Conservation (phyloP, 2,113 vertebrate genomes). For the Ameiurus melas region DNA sequence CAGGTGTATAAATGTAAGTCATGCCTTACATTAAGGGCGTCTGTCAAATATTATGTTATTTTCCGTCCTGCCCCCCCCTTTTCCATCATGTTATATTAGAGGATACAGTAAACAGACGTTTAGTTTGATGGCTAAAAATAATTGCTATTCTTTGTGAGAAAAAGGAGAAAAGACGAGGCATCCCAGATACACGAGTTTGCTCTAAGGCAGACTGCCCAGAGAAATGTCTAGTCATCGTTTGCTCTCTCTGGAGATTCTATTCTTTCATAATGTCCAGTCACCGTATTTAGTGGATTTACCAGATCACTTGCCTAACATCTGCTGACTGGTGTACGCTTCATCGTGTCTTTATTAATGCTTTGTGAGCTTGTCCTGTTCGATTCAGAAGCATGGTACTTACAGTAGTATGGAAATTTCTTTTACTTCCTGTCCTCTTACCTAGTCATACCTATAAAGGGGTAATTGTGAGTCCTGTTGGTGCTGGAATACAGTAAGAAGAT, state of each 20-base stretch:
- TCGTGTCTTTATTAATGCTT: background rate
- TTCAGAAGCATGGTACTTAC: background rate
- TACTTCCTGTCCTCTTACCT: background rate
- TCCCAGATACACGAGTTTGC: background rate
- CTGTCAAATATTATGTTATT: background rate
- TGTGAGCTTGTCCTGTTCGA: background rate
- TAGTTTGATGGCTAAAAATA: background rate
- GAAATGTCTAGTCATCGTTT: constrained; percentile 21
- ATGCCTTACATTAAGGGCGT: too few species aligned
- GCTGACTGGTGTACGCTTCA: background rate
- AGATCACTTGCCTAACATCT: constrained; percentile 2
- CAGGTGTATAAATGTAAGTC: too few species aligned
- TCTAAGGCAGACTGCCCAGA: background rate
- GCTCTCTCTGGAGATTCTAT: constrained; percentile 10
- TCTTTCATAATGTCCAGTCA: constrained; percentile 25
- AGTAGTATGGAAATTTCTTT: background rate
- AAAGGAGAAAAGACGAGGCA: background rate
- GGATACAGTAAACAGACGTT: background rate
- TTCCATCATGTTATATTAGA: background rate
- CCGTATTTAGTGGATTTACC: background rate
- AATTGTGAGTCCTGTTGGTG: background rate
- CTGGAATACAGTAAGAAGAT: constrained; percentile 68
- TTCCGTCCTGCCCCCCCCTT: background rate
- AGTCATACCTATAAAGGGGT: background rate
- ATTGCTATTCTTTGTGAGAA: background rate